phyloP scores from a whole-genome alignment of 2,113 vertebrate species.

The Cyprinus carpio region DNA sequence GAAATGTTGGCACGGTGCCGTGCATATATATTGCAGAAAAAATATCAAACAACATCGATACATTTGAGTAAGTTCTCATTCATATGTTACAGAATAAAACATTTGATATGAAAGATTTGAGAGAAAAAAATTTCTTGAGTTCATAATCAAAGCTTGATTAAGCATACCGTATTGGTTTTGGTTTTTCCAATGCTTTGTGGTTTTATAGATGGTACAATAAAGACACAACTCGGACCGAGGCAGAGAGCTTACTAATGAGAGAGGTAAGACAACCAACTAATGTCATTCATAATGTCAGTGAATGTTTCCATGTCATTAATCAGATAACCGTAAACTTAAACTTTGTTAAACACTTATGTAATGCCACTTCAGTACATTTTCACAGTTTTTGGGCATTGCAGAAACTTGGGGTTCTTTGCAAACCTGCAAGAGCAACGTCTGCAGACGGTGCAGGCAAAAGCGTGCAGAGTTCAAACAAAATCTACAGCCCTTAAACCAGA shows the following conservation, averaged over 20 bases:
- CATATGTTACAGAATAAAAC: background rate
- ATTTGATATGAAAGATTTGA: background rate
- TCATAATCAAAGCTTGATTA: background rate
- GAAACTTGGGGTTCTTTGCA: slow-evolving; percentile 35
- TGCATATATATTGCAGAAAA: slow-evolving; percentile 85
- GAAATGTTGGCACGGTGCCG: slow-evolving; percentile 87
- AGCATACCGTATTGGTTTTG: background rate
- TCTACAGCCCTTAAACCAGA: slow-evolving; percentile 50
- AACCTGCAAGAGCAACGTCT: slow-evolving; percentile 55
- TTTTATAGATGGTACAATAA: slow-evolving; percentile 92
- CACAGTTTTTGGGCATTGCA: slow-evolving; percentile 36
- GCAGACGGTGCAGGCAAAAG: slow-evolving; percentile 55
- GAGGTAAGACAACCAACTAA: slow-evolving; percentile 74
- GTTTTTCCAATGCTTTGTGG: background rate
- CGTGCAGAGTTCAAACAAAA: slow-evolving; percentile 40
- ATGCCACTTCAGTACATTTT: slow-evolving; percentile 14
- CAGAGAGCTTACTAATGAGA: slow-evolving; percentile 84
- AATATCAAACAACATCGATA: slow-evolving; percentile 80
- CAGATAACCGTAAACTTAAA: background rate
- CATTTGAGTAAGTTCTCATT: slow-evolving; percentile 85
- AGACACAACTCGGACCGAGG: slow-evolving; percentile 83
- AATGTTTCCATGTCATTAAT: background rate
- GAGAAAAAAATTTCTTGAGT: background rate
- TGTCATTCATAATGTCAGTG: background rate
- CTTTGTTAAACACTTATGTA: slow-evolving; percentile 17